Conservation (phyloP, 2,797 vertebrate genomes). For the Parauchenoglanis ngamensis region DNA sequence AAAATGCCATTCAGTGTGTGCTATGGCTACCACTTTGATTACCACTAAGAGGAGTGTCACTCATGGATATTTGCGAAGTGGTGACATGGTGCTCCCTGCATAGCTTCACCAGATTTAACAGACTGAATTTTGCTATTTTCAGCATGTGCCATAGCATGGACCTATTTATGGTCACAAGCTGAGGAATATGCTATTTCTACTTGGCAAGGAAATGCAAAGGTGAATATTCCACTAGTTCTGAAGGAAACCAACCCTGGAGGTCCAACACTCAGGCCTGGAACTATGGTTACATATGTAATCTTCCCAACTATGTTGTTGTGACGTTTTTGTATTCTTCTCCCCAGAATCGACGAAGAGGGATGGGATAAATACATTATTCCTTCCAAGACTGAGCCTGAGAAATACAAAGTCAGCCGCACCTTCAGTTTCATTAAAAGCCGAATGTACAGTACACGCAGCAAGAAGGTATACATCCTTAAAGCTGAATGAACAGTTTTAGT, state of each 20-base stretch:
- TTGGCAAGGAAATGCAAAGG: neutral
- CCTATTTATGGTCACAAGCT: neutral
- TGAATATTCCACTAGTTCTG: neutral
- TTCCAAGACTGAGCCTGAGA: conserved; percentile 87
- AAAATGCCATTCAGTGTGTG: neutral
- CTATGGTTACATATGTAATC: neutral
- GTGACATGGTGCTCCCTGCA: neutral
- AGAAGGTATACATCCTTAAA: conserved; percentile 71
- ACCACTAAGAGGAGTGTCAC: neutral
- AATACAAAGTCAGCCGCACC: conserved; percentile 92
- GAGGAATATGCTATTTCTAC: neutral
- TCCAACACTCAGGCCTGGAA: neutral
- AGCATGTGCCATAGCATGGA: neutral
- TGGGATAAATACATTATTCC: conserved; percentile 84
- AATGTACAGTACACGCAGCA: conserved; percentile 92
- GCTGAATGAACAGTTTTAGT: neutral
- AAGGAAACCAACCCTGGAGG: neutral
- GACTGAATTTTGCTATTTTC: neutral
- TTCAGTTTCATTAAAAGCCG: conserved; percentile 94
- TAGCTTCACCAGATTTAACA: neutral
- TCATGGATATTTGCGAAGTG: neutral
- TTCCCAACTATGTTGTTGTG: neutral
- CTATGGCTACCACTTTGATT: neutral
- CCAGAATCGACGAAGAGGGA: conserved; percentile 89
- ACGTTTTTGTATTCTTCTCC: neutral